These are phyloP conservation scores for Bos javanicus DNA, from an alignment of 2,113 vertebrate species.

Conservation along the genomic window DNA sequence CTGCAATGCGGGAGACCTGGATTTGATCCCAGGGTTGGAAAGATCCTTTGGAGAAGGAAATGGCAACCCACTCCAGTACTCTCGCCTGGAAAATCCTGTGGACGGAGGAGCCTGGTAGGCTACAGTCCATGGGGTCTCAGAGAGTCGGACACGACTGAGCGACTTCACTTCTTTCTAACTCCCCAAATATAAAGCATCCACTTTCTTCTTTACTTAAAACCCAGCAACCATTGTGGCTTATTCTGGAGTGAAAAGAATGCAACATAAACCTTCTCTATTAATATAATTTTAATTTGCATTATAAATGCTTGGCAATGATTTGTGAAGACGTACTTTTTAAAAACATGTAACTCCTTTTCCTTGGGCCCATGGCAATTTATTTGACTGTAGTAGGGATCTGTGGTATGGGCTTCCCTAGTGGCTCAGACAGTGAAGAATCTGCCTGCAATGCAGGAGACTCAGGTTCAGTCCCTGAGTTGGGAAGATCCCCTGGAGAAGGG, in stretches of 20 bases:
- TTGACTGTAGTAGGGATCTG: neutral
- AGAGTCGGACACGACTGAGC: no score
- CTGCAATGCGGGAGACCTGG: no score
- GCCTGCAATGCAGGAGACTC: neutral
- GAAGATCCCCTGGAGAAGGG: neutral
- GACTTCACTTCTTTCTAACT: neutral
- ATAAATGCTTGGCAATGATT: neutral
- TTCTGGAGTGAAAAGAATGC: neutral
- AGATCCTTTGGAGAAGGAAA: no score
- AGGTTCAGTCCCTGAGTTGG: neutral
- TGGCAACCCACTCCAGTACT: no score
- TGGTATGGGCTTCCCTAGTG: neutral
- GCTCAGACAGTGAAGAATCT: neutral
- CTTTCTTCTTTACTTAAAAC: neutral
- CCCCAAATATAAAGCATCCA: neutral
- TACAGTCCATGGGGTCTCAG: no score
- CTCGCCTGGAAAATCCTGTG: no score
- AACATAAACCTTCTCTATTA: neutral
- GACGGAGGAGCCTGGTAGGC: no score
- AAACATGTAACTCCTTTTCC: neutral
- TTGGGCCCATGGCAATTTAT: neutral
- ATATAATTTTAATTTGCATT: neutral
- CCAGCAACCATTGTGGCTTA: neutral
- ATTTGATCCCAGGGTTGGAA: no score
- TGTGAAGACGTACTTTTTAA: neutral